These are phyloP conservation scores for Chaenocephalus aceratus DNA, from an alignment of 2,113 vertebrate species.

Conservation along the genomic window DNA sequence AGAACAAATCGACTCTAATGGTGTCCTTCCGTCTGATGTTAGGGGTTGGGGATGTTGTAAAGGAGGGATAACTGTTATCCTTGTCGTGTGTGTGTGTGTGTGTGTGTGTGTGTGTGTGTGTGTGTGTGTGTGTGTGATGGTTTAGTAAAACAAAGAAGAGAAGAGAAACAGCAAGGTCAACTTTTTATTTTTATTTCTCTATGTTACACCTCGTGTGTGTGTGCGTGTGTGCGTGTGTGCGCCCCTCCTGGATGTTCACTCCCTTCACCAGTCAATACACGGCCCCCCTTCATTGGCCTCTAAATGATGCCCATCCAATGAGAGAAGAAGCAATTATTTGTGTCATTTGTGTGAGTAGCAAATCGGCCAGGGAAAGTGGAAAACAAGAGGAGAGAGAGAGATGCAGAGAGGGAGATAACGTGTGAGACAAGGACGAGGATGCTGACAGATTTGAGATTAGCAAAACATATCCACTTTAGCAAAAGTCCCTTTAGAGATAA, in stretches of 20 bases:
- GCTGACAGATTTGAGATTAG: slow-evolving; percentile 37
- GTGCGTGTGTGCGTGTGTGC: not conserved
- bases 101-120: slow-evolving; percentile 10
- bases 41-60: not conserved
- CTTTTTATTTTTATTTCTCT: too few relatives aligned
- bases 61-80: slow-evolving; percentile 30
- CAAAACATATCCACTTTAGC: slow-evolving; percentile 31
- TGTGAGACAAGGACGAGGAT: slow-evolving; percentile 5
- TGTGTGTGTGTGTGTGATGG: not conserved
- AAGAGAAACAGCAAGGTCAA: too few relatives aligned
- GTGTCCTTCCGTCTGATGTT: not conserved
- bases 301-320: slow-evolving; percentile 29
- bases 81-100: not conserved
- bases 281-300: slow-evolving; percentile 35
- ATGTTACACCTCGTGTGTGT: not conserved
- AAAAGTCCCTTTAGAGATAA: slow-evolving; percentile 38
- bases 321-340: slow-evolving; percentile 15
- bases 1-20: not conserved
- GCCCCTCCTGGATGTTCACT: not conserved
- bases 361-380: slow-evolving; percentile 20
- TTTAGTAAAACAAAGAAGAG: too few relatives aligned
- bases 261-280: slow-evolving; percentile 9
- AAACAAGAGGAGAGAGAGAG: slow-evolving; percentile 16
- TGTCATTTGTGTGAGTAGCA: slow-evolving; percentile 3
- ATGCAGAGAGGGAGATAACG: slow-evolving; percentile 20